Percentiles rank a stretch among this genome's conserved stretches.
phyloP scores from a whole-genome alignment of 2,113 vertebrate genomes.

The Pituophis catenifer region DNA sequence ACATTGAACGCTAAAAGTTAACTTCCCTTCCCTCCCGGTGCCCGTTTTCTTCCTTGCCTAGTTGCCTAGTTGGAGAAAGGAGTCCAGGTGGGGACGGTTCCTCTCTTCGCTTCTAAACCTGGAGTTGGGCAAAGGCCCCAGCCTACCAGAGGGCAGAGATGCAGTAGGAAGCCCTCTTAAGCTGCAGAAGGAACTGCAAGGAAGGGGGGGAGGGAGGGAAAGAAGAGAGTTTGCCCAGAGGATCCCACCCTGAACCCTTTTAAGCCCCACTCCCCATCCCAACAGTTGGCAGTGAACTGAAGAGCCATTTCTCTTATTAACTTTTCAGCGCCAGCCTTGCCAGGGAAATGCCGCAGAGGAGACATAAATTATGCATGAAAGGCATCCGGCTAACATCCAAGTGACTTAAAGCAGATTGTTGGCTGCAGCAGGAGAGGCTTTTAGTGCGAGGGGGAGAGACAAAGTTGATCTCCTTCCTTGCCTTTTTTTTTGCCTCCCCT shows the following conservation, averaged over 20 bases:
- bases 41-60: neutral
- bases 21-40: neutral
- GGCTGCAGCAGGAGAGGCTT: neutral
- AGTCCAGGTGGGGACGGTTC: neutral
- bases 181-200: neutral
- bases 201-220: neutral
- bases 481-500: neutral
- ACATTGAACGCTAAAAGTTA: neutral
- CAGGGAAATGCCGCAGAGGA: neutral
- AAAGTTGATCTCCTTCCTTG: neutral
- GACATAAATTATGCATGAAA: slow-evolving; percentile 3
- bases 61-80: neutral
- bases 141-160: neutral
- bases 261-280: neutral
- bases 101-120: neutral
- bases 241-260: neutral
- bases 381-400: neutral
- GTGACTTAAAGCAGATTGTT: neutral
- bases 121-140: neutral
- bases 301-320: neutral
- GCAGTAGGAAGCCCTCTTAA: neutral
- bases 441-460: neutral
- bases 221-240: neutral
- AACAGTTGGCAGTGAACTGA: neutral
- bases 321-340: neutral